Base-by-base conservation (phyloP, 2,888 invertebrate species). In the Cosmorhoe ocellata region DNA sequence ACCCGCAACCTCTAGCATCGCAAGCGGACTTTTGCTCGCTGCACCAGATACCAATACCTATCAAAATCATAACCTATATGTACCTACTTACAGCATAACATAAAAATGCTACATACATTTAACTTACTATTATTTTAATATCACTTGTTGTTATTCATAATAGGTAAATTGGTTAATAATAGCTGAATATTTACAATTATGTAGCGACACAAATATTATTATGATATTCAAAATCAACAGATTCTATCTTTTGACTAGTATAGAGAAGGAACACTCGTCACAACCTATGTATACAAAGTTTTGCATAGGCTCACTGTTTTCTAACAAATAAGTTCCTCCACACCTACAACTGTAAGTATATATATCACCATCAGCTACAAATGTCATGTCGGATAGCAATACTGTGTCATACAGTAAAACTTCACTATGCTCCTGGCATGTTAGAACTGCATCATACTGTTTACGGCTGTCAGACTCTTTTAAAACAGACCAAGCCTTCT, bases 211-310 rank as follows among this genome's bases (percentile, higher is more conserved):
- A n/a, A n/a, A n/a, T n/a, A n/a, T n/a, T n/a, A n/a, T n/a, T n/a
- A n/a, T n/a, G n/a, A n/a, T n/a, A n/a, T n/a, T n/a, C n/a, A n/a
- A n/a, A n/a, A n/a, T n/a, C n/a, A n/a, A n/a, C n/a, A n/a, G n/a
- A n/a, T n/a, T 36, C 46, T 76, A 72, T 58, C 73, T 67, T 62
- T 89, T 88, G 38, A 94, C 81, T 65, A 91, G 78, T 69, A 95
- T 92, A 65, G 92, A 91, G 77, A 95, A 93, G 40, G 95, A 95
- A 81, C 95, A 95, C 79, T 95, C 94, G 71, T 92, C 92, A 84
- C 95, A 95, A 61, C 91, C 92, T 62, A 94, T 88, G 62, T 92
- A 74, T 69, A 91, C 83, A 43, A 61, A 64, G 33, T 63, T 47
- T 6, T 60, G 50, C 13, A 61, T 43, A 24, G 47, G 55, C 28